phyloP scores from a whole-genome alignment of 2,113 vertebrate genomes.

The Pomatorhinus ruficollis region DNA sequence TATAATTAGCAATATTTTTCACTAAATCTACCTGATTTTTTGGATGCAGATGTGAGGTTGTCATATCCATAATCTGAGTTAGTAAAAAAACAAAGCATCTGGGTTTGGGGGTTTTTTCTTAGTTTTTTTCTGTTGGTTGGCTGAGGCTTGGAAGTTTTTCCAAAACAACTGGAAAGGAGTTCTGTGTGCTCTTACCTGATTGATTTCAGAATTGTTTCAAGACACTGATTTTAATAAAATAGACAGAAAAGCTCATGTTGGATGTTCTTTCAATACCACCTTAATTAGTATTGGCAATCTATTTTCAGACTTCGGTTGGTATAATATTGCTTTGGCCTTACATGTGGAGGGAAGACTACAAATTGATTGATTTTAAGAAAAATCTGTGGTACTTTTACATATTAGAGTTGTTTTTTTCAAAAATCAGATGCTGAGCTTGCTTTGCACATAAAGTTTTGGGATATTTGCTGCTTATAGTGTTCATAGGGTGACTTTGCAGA shows the following conservation, averaged over 20 bases:
- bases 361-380: constrained; percentile 43
- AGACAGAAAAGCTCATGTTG: not conserved
- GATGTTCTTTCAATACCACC: not conserved
- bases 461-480: not conserved
- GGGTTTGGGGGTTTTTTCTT: not conserved
- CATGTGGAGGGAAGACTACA: not conserved
- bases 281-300: not conserved
- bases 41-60: not conserved
- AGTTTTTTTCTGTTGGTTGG: not conserved
- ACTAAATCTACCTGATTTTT: not conserved
- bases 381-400: constrained; percentile 25
- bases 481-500: not conserved
- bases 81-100: not conserved
- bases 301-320: not conserved
- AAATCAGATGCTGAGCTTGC: not conserved
- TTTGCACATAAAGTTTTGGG: not conserved
- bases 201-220: not conserved
- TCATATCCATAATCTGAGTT: not conserved
- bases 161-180: not conserved
- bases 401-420: no score
- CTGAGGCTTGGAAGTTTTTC: not conserved
- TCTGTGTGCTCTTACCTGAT: not conserved
- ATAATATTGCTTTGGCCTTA: not conserved
- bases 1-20: not conserved
- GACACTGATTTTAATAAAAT: not conserved